These are phyloP conservation scores for Agapornis canus DNA, from an alignment of 2,797 vertebrate genomes.

Conservation along the genomic window DNA sequence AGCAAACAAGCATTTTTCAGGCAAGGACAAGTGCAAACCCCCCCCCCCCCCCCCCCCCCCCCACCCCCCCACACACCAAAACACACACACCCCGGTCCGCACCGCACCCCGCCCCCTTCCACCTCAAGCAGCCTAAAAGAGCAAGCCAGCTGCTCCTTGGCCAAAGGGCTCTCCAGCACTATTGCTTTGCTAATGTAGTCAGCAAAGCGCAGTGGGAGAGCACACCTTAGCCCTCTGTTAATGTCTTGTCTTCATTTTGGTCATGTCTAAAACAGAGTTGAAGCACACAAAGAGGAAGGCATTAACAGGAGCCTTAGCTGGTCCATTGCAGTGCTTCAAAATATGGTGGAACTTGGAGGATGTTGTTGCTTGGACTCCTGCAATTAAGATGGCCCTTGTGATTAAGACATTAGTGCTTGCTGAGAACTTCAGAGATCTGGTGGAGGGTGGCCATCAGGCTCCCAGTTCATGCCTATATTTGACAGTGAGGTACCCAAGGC, in stretches of 20 bases:
- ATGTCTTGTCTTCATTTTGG: background rate
- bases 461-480: background rate
- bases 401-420: accelerated
- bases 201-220: accelerated
- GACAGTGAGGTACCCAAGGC: accelerated
- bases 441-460: background rate
- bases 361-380: background rate
- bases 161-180: background rate
- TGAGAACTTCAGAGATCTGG: background rate
- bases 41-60: too few relatives aligned
- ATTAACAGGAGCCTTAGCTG: background rate
- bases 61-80: too few relatives aligned
- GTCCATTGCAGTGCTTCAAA: accelerated
- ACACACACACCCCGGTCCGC: too few relatives aligned
- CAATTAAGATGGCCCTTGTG: background rate
- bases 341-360: background rate
- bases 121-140: background rate
- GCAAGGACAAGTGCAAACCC: background rate
- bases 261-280: background rate
- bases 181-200: background rate
- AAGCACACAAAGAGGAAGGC: background rate
- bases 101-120: too few relatives aligned
- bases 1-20: background rate
- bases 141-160: background rate
- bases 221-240: background rate